Base-by-base conservation (phyloP, 2,888 invertebrate genomes). In the Cybosia mesomella region DNA sequence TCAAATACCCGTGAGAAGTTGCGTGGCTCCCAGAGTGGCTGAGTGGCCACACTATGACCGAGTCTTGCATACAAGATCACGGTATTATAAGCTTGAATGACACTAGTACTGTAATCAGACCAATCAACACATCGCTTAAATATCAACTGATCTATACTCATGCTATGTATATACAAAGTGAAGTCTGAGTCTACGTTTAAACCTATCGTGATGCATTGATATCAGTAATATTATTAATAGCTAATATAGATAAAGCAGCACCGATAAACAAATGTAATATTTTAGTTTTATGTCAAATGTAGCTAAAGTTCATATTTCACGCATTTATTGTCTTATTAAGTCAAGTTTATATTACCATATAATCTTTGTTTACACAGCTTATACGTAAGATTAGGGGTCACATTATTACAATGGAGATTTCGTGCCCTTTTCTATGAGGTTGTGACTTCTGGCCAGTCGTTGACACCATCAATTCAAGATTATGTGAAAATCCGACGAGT, bases 1-100 rank as follows among this genome's bases (percentile, higher is more conserved):
- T 90, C 89, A 93, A 94, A 95, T 94, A 92, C 90, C 93, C 94
- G 94, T 95, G 94, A 94, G 94, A 95, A 94, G 87, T 72, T 77
- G 77, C 76, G 77, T 83, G 83, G 84, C 89, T 89, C 89, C 83
- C 86, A 85, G 70, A 73, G 77, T 78, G 81, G 82, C 61, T 63
- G 71, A 73, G 77, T 78, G 80, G 82, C 60, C 66, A 18, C 69
- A 73, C 66, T 70, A 73, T 66, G 79, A 70, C 70, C 72, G 83
- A 76, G 80, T 73, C 77, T 36, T 65, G 71, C 61, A 71, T 64
- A 64, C 67, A 62, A 64, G 61, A 73, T 77, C 81, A 80, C 72
- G 76, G 82, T 81, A 80, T 80, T 79, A 74, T 93, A 92, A 93
- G 89, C 93, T 90, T 93, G 91, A 93, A 87, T 92, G 93, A 92